Evolutionary conservation across 1,140 invertebrate genomes (phyloP), one percentile per base, ranked within the genome.

Genomic region (silkworm (Bombyx mori)): DNA sequence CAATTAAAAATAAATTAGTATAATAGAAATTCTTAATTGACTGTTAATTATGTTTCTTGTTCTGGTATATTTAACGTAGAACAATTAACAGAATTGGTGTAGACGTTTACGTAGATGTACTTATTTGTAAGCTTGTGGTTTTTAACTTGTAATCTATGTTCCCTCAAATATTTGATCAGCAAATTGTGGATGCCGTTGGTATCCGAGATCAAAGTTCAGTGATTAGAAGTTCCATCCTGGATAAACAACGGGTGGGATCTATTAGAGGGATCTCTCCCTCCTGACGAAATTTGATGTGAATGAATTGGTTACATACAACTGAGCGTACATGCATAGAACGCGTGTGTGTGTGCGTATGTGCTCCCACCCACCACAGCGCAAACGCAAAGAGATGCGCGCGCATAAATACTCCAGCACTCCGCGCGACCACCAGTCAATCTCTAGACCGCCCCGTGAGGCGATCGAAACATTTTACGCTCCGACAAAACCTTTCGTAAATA

Each of bases 301-400:
- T 56, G 46, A 56, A 56, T 56, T 56, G 46, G 18, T 49, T 42
- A 42, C 26, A 35, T 35, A 35, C 54, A 35, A 44, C 22, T 47
- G 46, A 9, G 48, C 54, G 9, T 43, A 42, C n/a, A 35, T 26
- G 26, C 12, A 18, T 42, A 46, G 46, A 42, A 26, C 12, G 44
- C 26, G 35, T 44, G 9, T 7, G 35, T 35, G 44, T 46, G 18
- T 46, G 22, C 44, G 18, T 44, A 45, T 22, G 42, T 44, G 66
- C 54, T 44, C 60, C 56, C 68, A 70, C 69, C 73, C 75, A 74
- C 80, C 73, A 69, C 79, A 57, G 68, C 77, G 77, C 77, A 82
- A 18, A 77, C 77, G 77, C 72, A 68, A 51, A 56, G 67, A 75
- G 73, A 76, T 82, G 81, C 81, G 81, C 77, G 75, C 81, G 77